These are phyloP conservation scores for Paragorgia papillata DNA, from an alignment of 92 coral and sea anemone genomes.

Conservation along the genomic window DNA sequence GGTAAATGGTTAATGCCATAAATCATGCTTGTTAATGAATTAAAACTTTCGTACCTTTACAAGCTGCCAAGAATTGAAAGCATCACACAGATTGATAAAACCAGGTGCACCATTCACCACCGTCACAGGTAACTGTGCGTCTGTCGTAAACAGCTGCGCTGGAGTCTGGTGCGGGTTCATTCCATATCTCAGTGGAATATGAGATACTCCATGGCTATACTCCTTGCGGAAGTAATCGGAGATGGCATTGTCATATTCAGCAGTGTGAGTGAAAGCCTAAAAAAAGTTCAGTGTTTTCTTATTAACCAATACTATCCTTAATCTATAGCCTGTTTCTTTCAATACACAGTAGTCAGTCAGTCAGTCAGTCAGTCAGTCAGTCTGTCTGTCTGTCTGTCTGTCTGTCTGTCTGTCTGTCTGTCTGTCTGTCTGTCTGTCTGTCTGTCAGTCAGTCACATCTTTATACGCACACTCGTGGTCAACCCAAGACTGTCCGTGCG, in stretches of 20 bases:
- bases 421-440: too few relatives aligned
- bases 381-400: too few relatives aligned
- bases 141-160: slow-evolving; percentile 83
- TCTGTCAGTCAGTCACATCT: too few relatives aligned
- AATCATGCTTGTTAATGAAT: neutral
- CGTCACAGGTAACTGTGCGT: slow-evolving; percentile 82
- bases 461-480: too few relatives aligned
- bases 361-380: too few relatives aligned
- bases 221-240: slow-evolving; percentile 92
- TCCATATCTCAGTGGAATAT: slow-evolving; percentile 86
- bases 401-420: too few relatives aligned
- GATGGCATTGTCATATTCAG: slow-evolving; percentile 89
- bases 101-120: slow-evolving; percentile 97
- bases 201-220: slow-evolving; percentile 84
- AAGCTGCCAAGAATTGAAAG: slow-evolving; percentile 96
- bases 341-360: too few relatives aligned
- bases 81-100: slow-evolving; percentile 96
- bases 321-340: too few relatives aligned
- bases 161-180: slow-evolving; percentile 99
- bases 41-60: slow-evolving; percentile 62
- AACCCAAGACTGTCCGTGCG: too few relatives aligned
- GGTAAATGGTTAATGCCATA: too few relatives aligned
- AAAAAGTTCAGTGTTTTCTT: neutral
- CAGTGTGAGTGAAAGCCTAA: slow-evolving; percentile 94
- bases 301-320: too few relatives aligned